Conservation (phyloP, 35 echinoderm and acorn worm species). For the Apostichopus parvimensis region DNA sequence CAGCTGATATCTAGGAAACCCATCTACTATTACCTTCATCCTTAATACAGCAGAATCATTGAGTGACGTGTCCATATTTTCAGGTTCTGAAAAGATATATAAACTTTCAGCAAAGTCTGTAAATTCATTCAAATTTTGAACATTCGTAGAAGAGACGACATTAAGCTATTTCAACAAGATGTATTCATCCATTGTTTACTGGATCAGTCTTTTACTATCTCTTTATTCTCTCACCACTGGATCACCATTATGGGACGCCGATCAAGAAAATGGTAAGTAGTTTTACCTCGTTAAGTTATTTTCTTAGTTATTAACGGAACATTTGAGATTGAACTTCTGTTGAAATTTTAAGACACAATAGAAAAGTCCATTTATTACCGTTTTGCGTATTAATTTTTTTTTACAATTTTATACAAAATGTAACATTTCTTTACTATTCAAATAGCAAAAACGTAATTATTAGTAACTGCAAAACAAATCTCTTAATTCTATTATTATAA, state of each 20-base stretch:
- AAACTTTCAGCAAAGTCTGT: neutral
- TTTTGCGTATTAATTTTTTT: too few relatives aligned
- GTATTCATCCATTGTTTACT: neutral
- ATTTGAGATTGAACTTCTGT: neutral
- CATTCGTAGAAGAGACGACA: neutral
- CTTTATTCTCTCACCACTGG: neutral
- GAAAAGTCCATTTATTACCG: too few relatives aligned
- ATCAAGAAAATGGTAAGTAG: slow-evolving; percentile 1
- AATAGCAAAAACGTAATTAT: too few relatives aligned
- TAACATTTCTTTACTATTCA: too few relatives aligned
- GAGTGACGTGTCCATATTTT: neutral
- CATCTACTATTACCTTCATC: neutral
- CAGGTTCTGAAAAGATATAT: neutral
- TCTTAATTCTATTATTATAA: neutral
- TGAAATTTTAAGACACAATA: neutral
- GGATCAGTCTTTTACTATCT: neutral
- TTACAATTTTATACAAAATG: too few relatives aligned
- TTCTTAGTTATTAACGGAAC: neutral
- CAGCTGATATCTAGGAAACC: neutral
- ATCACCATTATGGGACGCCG: neutral
- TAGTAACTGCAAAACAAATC: too few relatives aligned
- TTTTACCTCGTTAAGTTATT: neutral
- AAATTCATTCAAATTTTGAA: neutral
- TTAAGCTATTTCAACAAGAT: neutral
- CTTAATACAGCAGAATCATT: neutral